Base-by-base conservation (phyloP, 2,797 vertebrate genomes). In the Delichon dasypus region DNA sequence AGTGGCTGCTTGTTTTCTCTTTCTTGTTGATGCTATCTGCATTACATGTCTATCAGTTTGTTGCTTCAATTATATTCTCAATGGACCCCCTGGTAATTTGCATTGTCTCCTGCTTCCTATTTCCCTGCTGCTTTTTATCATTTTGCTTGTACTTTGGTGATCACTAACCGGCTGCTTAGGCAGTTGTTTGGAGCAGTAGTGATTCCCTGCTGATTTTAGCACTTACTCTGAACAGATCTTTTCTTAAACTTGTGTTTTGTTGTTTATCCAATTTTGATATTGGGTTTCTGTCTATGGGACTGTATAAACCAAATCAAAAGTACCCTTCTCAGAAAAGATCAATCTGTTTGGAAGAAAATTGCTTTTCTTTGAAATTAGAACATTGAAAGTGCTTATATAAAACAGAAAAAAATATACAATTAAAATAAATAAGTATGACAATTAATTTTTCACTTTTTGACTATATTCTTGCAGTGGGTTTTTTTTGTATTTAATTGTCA, bases 61-160 rank as follows among this genome's bases (percentile, higher is more conserved):
- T 87, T 95, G 65, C 92, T 97, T 97, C 97, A 96, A 90, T 98
- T 97, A 97, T 94, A 67, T 97, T 97, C 93, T 94, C 97, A 94
- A 1, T 94, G 94, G 95, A 94, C 86, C 93, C 83, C 95, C 90
- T 47, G 36, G 88, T 72, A 92, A 77, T 71, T 88, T 77, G 47
- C 48, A 36, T 74, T 83, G 92, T 95, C 93, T 96, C 94, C 95
- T 89, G 64, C 44, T 94, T 96, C 81, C 82, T 72, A 36, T 88
- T 67, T 94, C 73, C 93, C 93, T 70, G 61, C 94, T 96, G 96
- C 15, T 90, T 95, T 97, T 95, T 95, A 83, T 95, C 67, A 30
- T 67, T 57, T 30, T 57, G 32, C 78, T 94, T 95, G 70, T 85
- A 70, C 94, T 96, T 93, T 90, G 80, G 85, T 95, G 90, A 96